Percentiles rank a stretch among this genome's conserved stretches.
Evolutionary conservation across 2,113 vertebrate species (phyloP).

Genomic region (Chloebia gouldiae): DNA sequence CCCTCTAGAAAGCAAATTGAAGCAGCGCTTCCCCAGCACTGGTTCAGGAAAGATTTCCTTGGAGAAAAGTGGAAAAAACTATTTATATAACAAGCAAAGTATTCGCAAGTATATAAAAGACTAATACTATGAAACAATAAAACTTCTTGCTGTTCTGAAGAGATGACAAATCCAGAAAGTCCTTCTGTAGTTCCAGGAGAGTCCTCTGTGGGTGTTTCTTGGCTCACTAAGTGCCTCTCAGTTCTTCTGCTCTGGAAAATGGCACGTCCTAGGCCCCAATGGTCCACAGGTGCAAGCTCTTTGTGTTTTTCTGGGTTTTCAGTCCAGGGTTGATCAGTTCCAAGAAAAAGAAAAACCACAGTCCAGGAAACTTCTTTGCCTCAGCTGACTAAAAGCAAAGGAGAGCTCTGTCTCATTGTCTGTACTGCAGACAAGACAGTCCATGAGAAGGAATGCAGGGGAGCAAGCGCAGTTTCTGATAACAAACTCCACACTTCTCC

Average conservation of each 20-base stretch:
- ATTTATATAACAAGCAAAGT: not conserved
- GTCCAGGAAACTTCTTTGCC: not conserved
- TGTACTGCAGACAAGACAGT: not conserved
- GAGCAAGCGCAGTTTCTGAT: not conserved
- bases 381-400: not conserved
- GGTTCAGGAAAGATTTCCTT: not conserved
- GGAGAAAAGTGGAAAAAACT: not conserved
- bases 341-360: no score
- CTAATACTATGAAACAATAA: not conserved
- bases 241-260: not conserved
- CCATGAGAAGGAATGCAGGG: rapidly evolving
- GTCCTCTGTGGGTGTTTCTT: not conserved
- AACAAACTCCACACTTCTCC: not conserved
- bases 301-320: not conserved
- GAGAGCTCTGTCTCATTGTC: not conserved
- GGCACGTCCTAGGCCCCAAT: rapidly evolving
- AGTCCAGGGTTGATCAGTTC: no score
- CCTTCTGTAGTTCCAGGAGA: not conserved
- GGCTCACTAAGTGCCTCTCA: not conserved
- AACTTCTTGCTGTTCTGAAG: not conserved
- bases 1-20: not conserved
- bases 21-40: rapidly evolving
- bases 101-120: not conserved
- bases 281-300: no score
- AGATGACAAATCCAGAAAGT: not conserved